These are phyloP conservation scores for Prunella strophiata DNA, from an alignment of 2,797 vertebrate species.

Conservation along the genomic window DNA sequence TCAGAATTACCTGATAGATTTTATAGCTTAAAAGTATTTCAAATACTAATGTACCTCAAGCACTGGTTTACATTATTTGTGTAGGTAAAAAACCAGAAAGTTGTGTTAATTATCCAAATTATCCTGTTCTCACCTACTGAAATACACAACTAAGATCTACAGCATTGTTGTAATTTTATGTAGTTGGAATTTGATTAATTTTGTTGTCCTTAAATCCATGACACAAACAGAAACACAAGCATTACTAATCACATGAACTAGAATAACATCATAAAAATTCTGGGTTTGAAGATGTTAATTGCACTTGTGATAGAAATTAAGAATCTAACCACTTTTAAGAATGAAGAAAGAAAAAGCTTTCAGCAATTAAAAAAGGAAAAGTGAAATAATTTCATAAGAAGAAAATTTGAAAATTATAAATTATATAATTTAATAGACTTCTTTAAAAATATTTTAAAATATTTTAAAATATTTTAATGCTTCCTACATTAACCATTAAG, in stretches of 20 bases:
- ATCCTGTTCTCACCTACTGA: background rate
- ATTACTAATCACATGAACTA: background rate
- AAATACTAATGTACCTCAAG: background rate
- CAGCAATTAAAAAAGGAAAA: background rate
- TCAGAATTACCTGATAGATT: background rate
- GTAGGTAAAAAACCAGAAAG: background rate
- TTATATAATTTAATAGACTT: background rate
- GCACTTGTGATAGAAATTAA: background rate
- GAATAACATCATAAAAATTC: background rate
- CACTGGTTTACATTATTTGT: background rate
- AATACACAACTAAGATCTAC: background rate
- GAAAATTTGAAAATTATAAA: too few species aligned
- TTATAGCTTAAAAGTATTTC: background rate
- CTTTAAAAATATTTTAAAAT: background rate
- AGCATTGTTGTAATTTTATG: background rate
- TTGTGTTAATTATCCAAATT: background rate
- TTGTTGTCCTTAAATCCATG: background rate
- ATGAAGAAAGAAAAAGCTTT: background rate
- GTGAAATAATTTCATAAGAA: background rate
- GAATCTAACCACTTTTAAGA: background rate
- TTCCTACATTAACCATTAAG: background rate
- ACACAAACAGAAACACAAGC: background rate
- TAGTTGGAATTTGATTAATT: background rate
- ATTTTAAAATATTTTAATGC: background rate
- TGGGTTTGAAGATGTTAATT: background rate